Conservation (phyloP, 2,888 invertebrate species). For the Norana najaformis region DNA sequence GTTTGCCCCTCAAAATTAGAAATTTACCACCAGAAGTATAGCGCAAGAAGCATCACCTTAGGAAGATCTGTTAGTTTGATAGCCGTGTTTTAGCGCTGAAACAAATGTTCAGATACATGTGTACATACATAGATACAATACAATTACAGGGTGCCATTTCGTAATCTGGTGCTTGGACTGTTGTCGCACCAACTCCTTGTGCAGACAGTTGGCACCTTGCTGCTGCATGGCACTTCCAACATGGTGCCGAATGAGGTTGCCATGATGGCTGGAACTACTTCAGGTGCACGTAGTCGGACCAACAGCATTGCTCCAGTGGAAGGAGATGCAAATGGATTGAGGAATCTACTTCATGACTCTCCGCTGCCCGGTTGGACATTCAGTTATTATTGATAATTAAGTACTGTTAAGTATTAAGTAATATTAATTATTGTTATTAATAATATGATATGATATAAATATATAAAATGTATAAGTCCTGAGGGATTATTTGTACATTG, state of each 20-base stretch:
- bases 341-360: slow-evolving; percentile 36
- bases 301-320: background rate
- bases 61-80: background rate
- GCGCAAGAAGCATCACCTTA: too few relatives aligned
- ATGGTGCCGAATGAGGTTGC: slow-evolving; percentile 39
- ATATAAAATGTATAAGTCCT: background rate
- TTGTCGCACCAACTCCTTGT: slow-evolving; percentile 89
- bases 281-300: slow-evolving; percentile 14
- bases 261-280: slow-evolving; percentile 36
- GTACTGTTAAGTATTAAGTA: too few relatives aligned
- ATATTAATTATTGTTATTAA: too few relatives aligned
- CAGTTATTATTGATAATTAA: background rate
- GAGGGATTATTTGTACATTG: too few relatives aligned
- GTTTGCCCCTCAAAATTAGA: too few relatives aligned
- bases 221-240: slow-evolving; percentile 74
- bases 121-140: background rate
- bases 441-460: background rate
- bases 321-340: slow-evolving; percentile 20
- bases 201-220: slow-evolving; percentile 83
- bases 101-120: background rate
- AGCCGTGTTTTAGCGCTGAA: background rate
- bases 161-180: slow-evolving; percentile 83
- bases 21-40: too few relatives aligned
- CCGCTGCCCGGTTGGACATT: slow-evolving; percentile 38
- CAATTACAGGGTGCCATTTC: slow-evolving; percentile 75